Percentiles rank a stretch among this genome's conserved stretches.
Evolutionary conservation across 2,113 vertebrate genomes (phyloP).

Genomic region (Lepus europaeus): DNA sequence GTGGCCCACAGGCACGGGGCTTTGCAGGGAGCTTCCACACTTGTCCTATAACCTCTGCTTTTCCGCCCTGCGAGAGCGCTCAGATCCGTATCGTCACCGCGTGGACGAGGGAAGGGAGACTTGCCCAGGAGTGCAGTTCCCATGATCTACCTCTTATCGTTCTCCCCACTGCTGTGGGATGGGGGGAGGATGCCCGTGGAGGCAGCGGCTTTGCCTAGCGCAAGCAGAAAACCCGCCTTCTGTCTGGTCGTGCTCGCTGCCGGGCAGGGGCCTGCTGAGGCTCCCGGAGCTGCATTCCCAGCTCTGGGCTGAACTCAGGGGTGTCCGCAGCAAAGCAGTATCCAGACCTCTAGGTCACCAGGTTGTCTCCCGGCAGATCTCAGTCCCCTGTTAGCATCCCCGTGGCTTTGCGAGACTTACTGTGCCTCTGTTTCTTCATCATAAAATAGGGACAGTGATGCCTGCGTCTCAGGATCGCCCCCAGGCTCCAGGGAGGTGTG

Average conservation of each 20-base stretch:
- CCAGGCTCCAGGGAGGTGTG: not conserved
- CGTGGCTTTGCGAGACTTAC: not conserved
- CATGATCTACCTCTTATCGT: accelerated
- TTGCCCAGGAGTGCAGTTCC: not conserved
- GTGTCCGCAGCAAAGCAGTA: not conserved
- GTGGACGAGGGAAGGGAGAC: not conserved
- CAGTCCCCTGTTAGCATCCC: not conserved
- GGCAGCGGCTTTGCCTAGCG: not conserved
- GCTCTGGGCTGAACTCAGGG: conserved; percentile 44
- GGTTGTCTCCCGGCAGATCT: not conserved
- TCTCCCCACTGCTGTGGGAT: not conserved
- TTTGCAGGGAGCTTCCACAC: not conserved
- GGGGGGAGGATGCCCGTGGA: not conserved
- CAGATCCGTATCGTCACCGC: not conserved
- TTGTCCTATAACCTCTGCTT: not conserved
- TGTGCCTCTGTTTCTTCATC: conserved; percentile 43
- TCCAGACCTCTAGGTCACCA: not conserved
- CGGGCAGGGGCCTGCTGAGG: not conserved
- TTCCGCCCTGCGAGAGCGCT: not conserved
- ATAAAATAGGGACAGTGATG: not conserved
- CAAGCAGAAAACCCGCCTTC: not conserved
- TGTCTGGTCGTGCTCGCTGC: not conserved
- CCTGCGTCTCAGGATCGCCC: not conserved
- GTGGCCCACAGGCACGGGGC: not conserved
- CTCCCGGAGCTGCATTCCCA: not conserved